These are phyloP conservation scores for Salticus scenicus DNA, from an alignment of 2,888 invertebrate species.

Conservation along the genomic window DNA sequence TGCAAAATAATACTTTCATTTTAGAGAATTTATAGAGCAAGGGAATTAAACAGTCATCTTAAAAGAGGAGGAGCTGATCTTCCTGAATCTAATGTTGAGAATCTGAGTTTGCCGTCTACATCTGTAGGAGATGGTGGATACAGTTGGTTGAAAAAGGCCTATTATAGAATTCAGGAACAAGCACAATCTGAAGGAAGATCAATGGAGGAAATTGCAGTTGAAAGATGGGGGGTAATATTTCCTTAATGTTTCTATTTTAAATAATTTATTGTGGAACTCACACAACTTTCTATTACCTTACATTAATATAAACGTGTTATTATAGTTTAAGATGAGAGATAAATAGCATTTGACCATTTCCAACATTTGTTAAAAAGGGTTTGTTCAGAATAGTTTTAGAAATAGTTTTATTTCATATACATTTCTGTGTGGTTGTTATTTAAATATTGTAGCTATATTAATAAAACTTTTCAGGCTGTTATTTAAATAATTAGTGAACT, in stretches of 20 bases:
- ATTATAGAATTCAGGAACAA: constrained; percentile 79
- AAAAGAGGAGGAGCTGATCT: constrained; percentile 90
- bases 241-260: background rate
- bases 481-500: too few relatives aligned
- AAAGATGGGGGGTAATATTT: constrained; percentile 79
- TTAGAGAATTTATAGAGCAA: constrained; percentile 82
- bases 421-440: too few relatives aligned
- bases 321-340: too few relatives aligned
- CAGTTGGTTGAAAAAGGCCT: constrained; percentile 79
- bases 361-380: background rate
- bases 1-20: too few relatives aligned
- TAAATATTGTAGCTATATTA: too few relatives aligned
- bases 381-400: background rate
- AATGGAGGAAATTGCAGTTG: constrained; percentile 79
- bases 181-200: constrained; percentile 78
- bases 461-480: too few relatives aligned
- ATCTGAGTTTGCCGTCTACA: constrained; percentile 63
- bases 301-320: too few relatives aligned
- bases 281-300: too few relatives aligned
- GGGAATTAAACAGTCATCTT: constrained; percentile 95
- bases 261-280: too few relatives aligned
- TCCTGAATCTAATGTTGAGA: constrained; percentile 77
- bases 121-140: constrained; percentile 79
- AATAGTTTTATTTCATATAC: too few relatives aligned
- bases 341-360: too few relatives aligned